Evolutionary conservation across 2,888 invertebrate species (phyloP).

Genomic region (Anthrax anthrax): DNA sequence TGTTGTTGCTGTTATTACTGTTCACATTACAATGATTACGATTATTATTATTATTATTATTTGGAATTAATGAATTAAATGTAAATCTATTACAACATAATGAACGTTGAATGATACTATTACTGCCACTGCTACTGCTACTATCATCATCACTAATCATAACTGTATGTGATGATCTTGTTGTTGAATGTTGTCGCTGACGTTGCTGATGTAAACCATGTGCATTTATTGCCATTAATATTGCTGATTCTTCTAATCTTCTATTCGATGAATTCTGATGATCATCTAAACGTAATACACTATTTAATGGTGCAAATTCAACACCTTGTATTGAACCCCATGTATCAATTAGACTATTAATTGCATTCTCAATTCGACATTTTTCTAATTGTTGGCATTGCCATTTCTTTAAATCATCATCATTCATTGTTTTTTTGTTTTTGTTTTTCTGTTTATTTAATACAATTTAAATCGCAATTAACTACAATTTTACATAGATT

Average conservation of each 20-base stretch:
- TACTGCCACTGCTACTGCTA: background rate
- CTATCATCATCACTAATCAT: too few relatives aligned
- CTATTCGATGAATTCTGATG: background rate
- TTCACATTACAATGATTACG: background rate
- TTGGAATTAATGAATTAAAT: too few relatives aligned
- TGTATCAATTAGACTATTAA: background rate
- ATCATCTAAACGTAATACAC: background rate
- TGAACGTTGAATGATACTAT: background rate
- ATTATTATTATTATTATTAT: too few relatives aligned
- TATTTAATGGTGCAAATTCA: background rate
- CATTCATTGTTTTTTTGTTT: background rate
- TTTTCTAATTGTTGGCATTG: background rate
- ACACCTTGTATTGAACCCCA: background rate
- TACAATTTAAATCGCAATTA: too few relatives aligned
- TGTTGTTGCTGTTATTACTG: background rate
- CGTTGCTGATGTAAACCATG: constrained; percentile 10
- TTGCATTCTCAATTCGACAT: background rate
- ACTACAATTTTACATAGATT: too few relatives aligned
- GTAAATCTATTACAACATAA: background rate
- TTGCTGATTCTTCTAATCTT: constrained; percentile 10
- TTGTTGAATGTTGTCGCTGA: background rate
- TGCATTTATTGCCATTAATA: constrained; percentile 12
- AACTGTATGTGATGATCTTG: background rate
- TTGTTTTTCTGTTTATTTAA: too few relatives aligned
- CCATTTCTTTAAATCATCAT: background rate